Base-by-base conservation (phyloP, 2,888 invertebrate species). In the Hypomecis atomaria region DNA sequence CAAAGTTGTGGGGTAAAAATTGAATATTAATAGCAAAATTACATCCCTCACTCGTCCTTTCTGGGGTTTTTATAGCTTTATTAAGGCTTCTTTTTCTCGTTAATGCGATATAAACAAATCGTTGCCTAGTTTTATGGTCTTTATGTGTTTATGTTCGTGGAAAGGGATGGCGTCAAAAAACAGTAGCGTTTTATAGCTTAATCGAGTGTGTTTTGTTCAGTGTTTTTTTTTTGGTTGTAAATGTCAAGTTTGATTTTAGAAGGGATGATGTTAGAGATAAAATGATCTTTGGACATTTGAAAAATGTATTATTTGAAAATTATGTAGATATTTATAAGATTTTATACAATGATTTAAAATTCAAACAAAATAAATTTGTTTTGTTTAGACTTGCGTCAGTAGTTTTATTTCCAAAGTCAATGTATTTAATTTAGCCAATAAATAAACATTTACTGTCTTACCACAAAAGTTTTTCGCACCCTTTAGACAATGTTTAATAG, bases 11-110 rank as follows among this genome's bases (percentile, higher is more conserved):
- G 85, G 87, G 86, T 86, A 85, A 87, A 91, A 90, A 92, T 92
- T 91, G 92, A 92, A 92, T 92, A 92, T 92, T 92, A 92, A 92
- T 92, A 90, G 92, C 87, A 79, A 91, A 88, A 91, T 92, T 91
- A 92, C 88, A 85, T 84, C 82, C 80, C 78, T 70, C 69, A 73
- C 74, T 67, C 78, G 83, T 81, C 84, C 78, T 78, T 83, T 82
- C 83, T 81, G 64, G 76, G 80, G 82, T 85, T 89, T 90, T 92
- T 92, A 92, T 92, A 88, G 83, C 92, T 92, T 89, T 92, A 92
- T 92, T 91, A 90, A 80, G 75, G 71, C 64, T 71, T 74, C 71
- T 77, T 79, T 78, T 86, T 87, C 87, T 86, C 79, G 87, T 90
- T 90, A 91, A 90, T 88, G 84, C 76, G 84, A 76, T 86, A 88